Evolutionary conservation across 2,888 invertebrate genomes (phyloP), one percentile per base, ranked within the genome.

Genomic region (Tachystola acroxantha): DNA sequence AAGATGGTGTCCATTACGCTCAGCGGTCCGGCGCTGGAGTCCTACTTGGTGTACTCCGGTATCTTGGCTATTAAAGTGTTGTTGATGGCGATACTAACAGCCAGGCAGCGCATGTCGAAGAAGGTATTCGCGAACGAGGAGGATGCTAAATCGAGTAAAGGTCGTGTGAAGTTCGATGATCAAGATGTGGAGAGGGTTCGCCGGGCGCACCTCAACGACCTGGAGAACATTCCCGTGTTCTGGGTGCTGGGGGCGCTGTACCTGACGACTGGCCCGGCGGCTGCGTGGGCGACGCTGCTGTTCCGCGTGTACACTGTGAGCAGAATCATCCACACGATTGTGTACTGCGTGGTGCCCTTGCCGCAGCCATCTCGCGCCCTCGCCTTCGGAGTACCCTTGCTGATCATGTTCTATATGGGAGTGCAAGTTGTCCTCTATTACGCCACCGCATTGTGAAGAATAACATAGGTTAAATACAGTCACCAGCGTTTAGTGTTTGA

Each of bases 161-260:
- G 74, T n/a, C 74, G 69, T 44, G 68, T 85, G 34, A 80, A 72
- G 46, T 66, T 45, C 30, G 81, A 78, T 29, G 76, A 84, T 39
- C 68, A 67, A 0, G 52, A 46, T 1, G 62, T 85, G 16, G 84
- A 85, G 48, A 60, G 85, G 4, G 42, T 73, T 1, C 64, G 85
- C 1, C 70, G 91, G 57, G 92, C 92, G 7, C 92, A 93, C 61
- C 77, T 89, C 51, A 93, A 93, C 56, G 93, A 93, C 62, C 60
- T 93, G 65, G 93, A 93, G 69, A 93, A 92, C 64, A 92, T 93
- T 35, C 86, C 90, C 0, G 82, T 89, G 1, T 93, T 92, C 63
- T 84, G 91, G 63, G 54, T 91, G 7, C 65, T 90, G 22, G 90
- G 88, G 3, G 82, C 89, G 4, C 61, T 90, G 37, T 93, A 91